Evolutionary conservation across 2,888 invertebrate genomes (phyloP), one percentile per base, ranked within the genome.

Genomic region (Erebia aethiops): DNA sequence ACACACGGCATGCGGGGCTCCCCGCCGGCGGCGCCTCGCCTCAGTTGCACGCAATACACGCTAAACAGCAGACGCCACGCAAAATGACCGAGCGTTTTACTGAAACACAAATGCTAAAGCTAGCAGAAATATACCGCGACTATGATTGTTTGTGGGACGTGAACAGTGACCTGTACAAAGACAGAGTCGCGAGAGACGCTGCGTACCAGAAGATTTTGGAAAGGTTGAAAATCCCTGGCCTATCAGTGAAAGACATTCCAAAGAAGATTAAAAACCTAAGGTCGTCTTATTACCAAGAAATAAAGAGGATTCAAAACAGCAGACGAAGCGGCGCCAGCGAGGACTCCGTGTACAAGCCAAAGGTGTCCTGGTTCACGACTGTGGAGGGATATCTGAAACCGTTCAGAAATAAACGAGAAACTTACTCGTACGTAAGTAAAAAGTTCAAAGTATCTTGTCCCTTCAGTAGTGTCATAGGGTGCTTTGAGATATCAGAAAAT

Each of bases 261-360:
- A 54, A 54, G 54, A 54, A 54, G 18, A 54, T 54, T 11, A 54
- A 54, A 54, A 54, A 54, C 9, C 18, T 54, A 54, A 54, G 54
- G 54, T 54, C 54, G 16, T 54, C 54, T 3, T 54, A 54, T 54
- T 54, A 54, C 54, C 54, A 54, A 54, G 54, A 54, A 9, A 54
- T 54, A 54, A 54, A 54, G 10, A 54, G 54, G 10, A 54, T 54
- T 9, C 54, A 54, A 18, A 54, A 54, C 54, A 54, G 54, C 54
- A 54, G 8, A 18, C 54, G 54, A 2, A 9, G 10, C 2, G 54
- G 18, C 54, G 54, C 18, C 18, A 3, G 10, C 10, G 18, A 35
- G 35, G 35, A 35, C 7, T 35, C 54, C 54, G 54, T 18, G 10
- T 54, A 54, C 54, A 9, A 16, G 10, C 54, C 54, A n/a, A 54